A percentile compares a stretch with the other conserved stretches of the same genome.
These are phyloP conservation scores for Percopsis omiscomaycus DNA, from an alignment of 2,797 vertebrate species.

Conservation along the genomic window DNA sequence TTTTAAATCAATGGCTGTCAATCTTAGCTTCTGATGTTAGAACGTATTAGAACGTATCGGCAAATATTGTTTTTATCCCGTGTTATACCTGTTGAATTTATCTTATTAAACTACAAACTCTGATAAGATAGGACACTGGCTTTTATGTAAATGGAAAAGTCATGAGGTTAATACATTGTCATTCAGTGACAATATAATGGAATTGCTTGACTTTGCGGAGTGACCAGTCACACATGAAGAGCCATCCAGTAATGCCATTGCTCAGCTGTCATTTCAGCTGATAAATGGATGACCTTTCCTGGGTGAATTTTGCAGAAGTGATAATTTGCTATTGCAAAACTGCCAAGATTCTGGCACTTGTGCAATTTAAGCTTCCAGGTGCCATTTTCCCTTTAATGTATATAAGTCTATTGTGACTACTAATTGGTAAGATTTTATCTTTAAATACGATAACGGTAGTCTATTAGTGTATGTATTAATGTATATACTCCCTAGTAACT, in stretches of 20 bases:
- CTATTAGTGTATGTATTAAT: no score
- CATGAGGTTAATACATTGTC: constrained; percentile 7
- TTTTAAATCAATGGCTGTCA: no score
- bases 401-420: constrained; percentile 2
- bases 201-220: background rate
- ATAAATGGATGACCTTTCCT: constrained; percentile 38
- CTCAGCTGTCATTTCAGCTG: constrained; percentile 37
- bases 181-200: background rate
- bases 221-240: constrained; percentile 16
- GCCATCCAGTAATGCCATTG: constrained; percentile 23
- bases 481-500: no score
- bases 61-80: no score
- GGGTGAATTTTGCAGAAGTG: constrained; percentile 24
- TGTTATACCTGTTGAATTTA: background rate
- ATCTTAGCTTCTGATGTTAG: no score
- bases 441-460: background rate
- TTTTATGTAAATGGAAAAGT: constrained; percentile 17
- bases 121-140: background rate
- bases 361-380: background rate
- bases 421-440: constrained; percentile 6
- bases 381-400: background rate
- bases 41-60: background rate
- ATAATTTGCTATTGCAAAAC: constrained; percentile 32
- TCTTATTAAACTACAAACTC: constrained; percentile 2
- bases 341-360: constrained; percentile 3